These are phyloP conservation scores for Hetaerina americana DNA, from an alignment of 1,140 invertebrate genomes.

Conservation along the genomic window DNA sequence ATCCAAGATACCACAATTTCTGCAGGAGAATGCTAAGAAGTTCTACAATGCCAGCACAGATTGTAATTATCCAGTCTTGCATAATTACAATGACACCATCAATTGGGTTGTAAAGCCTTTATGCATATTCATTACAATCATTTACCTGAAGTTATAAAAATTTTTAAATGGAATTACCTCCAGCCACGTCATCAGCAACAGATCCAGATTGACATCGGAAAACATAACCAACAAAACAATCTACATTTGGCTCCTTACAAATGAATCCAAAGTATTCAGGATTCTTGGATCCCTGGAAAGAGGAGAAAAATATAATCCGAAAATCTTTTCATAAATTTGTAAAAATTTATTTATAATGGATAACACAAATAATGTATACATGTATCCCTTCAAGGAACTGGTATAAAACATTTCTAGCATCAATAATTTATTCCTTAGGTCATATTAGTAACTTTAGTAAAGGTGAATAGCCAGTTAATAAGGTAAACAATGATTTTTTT, in stretches of 20 bases:
- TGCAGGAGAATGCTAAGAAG: too few species aligned
- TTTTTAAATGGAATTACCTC: constrained; percentile 37
- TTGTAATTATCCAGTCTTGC: not conserved
- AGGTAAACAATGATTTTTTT: not conserved
- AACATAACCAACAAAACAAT: constrained; percentile 68
- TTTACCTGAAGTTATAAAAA: too few species aligned
- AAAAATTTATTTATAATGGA: not conserved
- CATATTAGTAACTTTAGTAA: not conserved
- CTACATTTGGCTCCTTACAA: constrained; percentile 53
- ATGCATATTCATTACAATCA: too few species aligned
- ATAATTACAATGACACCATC: too few species aligned
- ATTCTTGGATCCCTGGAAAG: constrained; percentile 52
- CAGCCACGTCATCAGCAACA: constrained; percentile 63
- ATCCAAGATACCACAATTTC: too few species aligned
- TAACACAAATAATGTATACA: not conserved
- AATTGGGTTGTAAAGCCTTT: too few species aligned
- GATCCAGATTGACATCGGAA: constrained; percentile 80
- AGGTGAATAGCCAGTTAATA: not conserved
- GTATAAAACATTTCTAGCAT: too few species aligned
- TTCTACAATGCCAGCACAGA: too few species aligned
- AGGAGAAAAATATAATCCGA: constrained; percentile 7
- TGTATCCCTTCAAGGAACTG: too few species aligned
- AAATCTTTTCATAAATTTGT: not conserved
- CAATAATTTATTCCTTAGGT: not conserved
- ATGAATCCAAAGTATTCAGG: constrained; percentile 89